Evolutionary conservation across 2,113 vertebrate species (phyloP), one percentile per base, ranked within the genome.

Genomic region (Cyphomyrus plagiostoma): DNA sequence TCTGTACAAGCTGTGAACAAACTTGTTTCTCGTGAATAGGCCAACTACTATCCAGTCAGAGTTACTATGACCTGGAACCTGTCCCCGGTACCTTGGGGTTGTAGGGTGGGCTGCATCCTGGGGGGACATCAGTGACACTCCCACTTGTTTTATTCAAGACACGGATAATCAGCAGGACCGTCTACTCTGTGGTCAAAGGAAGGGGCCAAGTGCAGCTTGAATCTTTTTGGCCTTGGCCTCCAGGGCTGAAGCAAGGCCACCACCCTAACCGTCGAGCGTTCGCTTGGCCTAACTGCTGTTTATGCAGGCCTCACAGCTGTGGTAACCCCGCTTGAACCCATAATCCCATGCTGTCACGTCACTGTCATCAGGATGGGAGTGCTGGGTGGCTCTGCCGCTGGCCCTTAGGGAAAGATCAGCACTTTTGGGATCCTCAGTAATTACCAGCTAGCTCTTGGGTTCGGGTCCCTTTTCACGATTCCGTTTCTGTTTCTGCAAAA

Each of bases 101-200:
- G 62, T 70, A 70, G 62, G 26, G 26, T 70, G 13, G 62, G 3
- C 11, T 13, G 35, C 35, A 39, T 15, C 13, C 15, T 39, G 30
- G 30, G 35, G 1, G 35, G 15, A 19, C 11, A 39, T 77, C 35
- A 4, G 70, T 77, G 30, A 39, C 26, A 39, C 70, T 30, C 62
- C n/a, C n/a, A 4, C 62, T 70, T 30, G 62, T 30, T 70, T 30
- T 70, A 70, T 30, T 30, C 62, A 4, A 4, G 17, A n/a, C 93
- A 88, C 93, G 83, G 91, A 92, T 91, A 92, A 93, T 93, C 94
- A 94, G 91, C 91, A 91, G 89, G 95, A 50, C 39, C 53, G 30
- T 89, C 94, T 93, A 94, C 94, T 93, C 91, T 92, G 93, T 92
- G 93, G 93, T 94, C 92, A 92, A 92, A 95, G 95, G 94, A 94